Evolutionary conservation across 2,113 vertebrate species (phyloP), one percentile per base, ranked within the genome.

Genomic region (Mirza zaza): DNA sequence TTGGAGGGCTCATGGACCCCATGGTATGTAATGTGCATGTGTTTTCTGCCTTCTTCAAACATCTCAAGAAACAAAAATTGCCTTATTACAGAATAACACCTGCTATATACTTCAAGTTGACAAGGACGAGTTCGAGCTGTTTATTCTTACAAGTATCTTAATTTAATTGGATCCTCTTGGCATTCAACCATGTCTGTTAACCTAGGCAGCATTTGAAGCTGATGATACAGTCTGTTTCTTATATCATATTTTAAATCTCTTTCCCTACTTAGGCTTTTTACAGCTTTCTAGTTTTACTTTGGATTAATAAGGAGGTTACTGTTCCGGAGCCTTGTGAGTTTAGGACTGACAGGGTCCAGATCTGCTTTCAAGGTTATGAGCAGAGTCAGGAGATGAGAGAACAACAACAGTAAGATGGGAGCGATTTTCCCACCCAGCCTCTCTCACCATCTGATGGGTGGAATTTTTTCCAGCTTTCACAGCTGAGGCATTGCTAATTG

Each of bases 401-500:
- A 29, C 76, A 79, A 50, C 55, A 95, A 17, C 17, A 39, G 80
- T 71, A 52, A 81, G 90, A 90, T 63, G 84, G 76, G 84, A 96
- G 65, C 82, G 76, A 81, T 96, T 95, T 92, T 96, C 61, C 76
- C 65, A 75, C 70, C 27, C 87, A 96, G 57, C 70, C 86, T 75
- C 55, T 95, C 87, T 81, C 92, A 15, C 97, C 95, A 97, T 98
- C 96, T 97, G 95, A 98, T n/a, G 57, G 73, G 88, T 52, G 61
- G 89, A 71, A 57, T 83, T 95, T 87, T 92, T 90, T 87, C 84
- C 90, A 95, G 81, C 59, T 85, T 68, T 87, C 97, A 71, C 94
- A 96, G 96, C 96, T 92, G 95, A 97, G 90, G 81, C 92, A 42
- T 91, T 90, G 95, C 97, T 97, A 97, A 98, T 97, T 97, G 97